These are phyloP conservation scores for Tetropium fuscum DNA, from an alignment of 2,888 invertebrate genomes.

Conservation along the genomic window DNA sequence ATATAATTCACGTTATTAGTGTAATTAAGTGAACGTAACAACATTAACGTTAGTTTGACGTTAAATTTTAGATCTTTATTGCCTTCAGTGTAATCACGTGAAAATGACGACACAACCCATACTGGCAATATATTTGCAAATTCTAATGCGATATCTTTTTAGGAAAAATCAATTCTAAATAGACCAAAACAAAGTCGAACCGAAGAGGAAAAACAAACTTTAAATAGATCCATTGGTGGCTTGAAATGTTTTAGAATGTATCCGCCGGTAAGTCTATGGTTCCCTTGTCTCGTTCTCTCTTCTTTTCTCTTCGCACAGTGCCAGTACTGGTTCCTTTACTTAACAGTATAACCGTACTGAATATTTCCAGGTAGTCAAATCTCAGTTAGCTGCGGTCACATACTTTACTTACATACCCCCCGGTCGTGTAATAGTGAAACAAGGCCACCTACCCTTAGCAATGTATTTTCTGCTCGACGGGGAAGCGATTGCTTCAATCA, in stretches of 20 bases:
- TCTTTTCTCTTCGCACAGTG: no score
- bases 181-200: conserved; percentile 70
- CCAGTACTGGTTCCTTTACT: no score
- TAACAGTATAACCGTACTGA: no score
- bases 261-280: conserved; percentile 69
- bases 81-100: no score
- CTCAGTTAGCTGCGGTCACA: conserved; percentile 71
- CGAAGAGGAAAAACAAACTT: conserved; percentile 71
- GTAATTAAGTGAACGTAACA: no score
- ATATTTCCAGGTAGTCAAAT: conserved; percentile 70
- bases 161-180: conserved; percentile 74
- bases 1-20: no score
- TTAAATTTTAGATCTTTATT: no score
- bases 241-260: conserved; percentile 73
- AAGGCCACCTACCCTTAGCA: conserved; percentile 69
- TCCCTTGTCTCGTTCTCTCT: no score
- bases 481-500: conserved; percentile 68
- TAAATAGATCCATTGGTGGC: conserved; percentile 71
- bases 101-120: no score
- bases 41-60: no score
- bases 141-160: no score
- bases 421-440: conserved; percentile 72
- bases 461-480: conserved; percentile 69
- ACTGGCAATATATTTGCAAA: no score
- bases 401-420: conserved; percentile 73